A percentile compares a stretch with the other conserved stretches of the same genome.
These are phyloP conservation scores for Synanthedon andrenaeformis DNA, from an alignment of 2,888 invertebrate genomes.

Conservation along the genomic window DNA sequence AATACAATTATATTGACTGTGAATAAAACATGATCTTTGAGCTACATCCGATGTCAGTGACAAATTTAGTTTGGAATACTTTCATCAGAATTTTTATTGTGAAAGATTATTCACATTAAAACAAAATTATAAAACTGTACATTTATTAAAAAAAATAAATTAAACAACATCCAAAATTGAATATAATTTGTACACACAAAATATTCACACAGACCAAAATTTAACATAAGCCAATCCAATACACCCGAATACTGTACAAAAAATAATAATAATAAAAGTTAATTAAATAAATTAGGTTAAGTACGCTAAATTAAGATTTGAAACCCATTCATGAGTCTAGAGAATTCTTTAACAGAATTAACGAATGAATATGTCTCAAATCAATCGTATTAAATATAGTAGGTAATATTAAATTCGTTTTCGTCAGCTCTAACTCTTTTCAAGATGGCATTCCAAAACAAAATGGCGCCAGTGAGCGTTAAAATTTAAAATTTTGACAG, in stretches of 20 bases:
- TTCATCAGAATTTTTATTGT: too few species aligned
- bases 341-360: conserved; percentile 11
- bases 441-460: conserved; percentile 21
- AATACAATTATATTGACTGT: too few species aligned
- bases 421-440: conserved; percentile 6
- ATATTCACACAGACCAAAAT: not conserved
- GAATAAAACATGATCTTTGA: too few species aligned
- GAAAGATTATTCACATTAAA: not conserved
- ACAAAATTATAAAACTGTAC: not conserved
- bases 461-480: conserved; percentile 33
- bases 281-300: not conserved
- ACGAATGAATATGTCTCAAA: conserved; percentile 14
- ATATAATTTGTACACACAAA: not conserved
- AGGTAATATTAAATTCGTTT: conserved; percentile 2
- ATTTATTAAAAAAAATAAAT: not conserved
- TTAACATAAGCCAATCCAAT: not conserved
- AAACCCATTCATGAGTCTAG: conserved; percentile 12
- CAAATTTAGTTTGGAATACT: too few species aligned
- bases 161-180: not conserved
- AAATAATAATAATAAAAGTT: not conserved
- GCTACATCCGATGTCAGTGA: too few species aligned
- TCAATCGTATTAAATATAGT: conserved; percentile 9
- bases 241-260: not conserved
- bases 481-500: too few species aligned
- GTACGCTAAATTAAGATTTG: conserved; percentile 11